Percentiles rank a stretch among this genome's conserved stretches.
These are phyloP conservation scores for Gobiocypris rarus DNA, from an alignment of 2,113 vertebrate species.

Conservation along the genomic window DNA sequence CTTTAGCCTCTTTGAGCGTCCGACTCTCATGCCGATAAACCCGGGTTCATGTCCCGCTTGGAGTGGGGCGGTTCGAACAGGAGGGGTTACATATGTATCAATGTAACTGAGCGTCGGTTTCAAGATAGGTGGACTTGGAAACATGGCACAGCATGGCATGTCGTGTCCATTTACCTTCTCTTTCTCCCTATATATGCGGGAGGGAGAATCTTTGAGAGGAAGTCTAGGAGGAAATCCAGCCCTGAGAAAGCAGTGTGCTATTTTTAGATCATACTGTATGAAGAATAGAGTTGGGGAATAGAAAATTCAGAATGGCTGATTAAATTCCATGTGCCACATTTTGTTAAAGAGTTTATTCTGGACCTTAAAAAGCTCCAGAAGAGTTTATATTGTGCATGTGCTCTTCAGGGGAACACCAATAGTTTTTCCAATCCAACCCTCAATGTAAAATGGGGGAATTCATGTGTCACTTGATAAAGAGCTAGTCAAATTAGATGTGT, in stretches of 20 bases:
- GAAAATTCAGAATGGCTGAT: neutral
- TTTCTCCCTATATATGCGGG: neutral
- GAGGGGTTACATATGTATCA: no score
- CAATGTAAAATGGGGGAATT: no score
- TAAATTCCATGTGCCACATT: neutral
- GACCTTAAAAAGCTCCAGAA: neutral
- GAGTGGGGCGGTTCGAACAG: no score
- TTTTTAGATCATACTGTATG: neutral
- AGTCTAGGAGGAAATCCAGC: constrained; percentile 8
- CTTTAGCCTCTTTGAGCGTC: no score
- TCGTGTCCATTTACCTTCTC: neutral
- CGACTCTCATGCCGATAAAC: no score
- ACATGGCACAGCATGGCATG: neutral
- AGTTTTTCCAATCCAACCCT: no score
- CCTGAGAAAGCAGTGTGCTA: neutral
- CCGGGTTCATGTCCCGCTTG: no score
- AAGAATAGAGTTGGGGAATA: neutral
- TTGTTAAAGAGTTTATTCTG: neutral
- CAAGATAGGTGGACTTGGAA: neutral
- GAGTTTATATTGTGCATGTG: no score
- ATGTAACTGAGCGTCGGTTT: neutral
- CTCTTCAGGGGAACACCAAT: no score
- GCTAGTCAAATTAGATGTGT: neutral
- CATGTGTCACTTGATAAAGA: neutral
- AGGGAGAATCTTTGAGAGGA: neutral